These are phyloP conservation scores for Leistus spinibarbis DNA, from an alignment of 2,888 invertebrate genomes.

Conservation along the genomic window DNA sequence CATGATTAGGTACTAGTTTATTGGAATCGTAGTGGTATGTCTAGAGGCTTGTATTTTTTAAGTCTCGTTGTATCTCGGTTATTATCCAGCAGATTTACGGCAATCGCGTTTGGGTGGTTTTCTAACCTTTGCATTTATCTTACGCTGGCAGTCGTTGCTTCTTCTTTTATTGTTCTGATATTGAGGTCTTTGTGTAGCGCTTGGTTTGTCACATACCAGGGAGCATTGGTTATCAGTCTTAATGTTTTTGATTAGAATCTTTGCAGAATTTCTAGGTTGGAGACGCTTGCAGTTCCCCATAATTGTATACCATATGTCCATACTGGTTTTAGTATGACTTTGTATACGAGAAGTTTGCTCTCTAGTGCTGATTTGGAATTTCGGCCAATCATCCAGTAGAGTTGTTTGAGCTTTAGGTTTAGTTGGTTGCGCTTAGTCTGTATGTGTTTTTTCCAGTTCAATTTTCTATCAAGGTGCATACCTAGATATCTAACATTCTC, in stretches of 20 bases:
- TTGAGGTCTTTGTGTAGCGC: too few species aligned
- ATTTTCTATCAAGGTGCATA: neutral
- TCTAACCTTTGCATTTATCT: too few species aligned
- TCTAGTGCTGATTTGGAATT: neutral
- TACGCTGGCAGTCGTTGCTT: too few species aligned
- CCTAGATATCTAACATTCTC: neutral
- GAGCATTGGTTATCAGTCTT: neutral
- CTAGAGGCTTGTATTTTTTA: too few species aligned
- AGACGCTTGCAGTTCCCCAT: neutral
- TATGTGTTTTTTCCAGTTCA: neutral
- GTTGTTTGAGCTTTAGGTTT: neutral
- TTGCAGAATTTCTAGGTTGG: neutral
- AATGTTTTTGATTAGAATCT: neutral
- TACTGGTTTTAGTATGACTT: neutral
- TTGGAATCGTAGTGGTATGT: too few species aligned
- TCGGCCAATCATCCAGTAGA: neutral
- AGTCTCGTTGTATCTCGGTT: too few species aligned
- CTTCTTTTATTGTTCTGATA: too few species aligned
- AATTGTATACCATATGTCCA: neutral
- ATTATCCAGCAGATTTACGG: too few species aligned
- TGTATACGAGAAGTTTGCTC: neutral
- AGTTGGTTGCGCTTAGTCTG: neutral
- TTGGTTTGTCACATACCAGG: neutral
- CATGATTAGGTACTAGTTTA: too few species aligned
- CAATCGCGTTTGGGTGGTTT: too few species aligned